Base-by-base conservation (phyloP, 2,888 invertebrate species). In the Cosmopolites sordidus region DNA sequence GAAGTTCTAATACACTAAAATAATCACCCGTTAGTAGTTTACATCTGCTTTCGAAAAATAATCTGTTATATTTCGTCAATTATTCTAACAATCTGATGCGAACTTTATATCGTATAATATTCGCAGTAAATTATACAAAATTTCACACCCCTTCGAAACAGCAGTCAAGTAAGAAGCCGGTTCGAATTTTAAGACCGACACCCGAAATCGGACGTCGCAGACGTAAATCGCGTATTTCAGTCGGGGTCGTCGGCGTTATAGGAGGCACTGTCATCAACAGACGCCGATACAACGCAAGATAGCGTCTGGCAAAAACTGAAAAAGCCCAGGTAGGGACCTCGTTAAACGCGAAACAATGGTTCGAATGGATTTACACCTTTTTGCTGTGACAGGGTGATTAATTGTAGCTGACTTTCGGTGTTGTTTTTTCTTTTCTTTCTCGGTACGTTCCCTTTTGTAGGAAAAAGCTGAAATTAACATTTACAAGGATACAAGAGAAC, bases 281-380 rank as follows among this genome's bases (percentile, higher is more conserved):
- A 33, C 33, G 30, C 33, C 33, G 53, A 53, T 53, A 22, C 48
- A 27, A 43, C 14, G 22, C 22, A 15, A 37, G 50, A 50, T 50
- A 50, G 43, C 29, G 39, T 43, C 22, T 17, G 41, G 22, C 43
- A 46, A 29, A 54, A 54, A 51, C 42, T 38, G 47, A 54, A 48
- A 49, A 43, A 33, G 33, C 39, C 37, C 40, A 33, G n/a, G 33
- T 47, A 37, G 39, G 29, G 49, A 47, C 8, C 55, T 51, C 48
- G 55, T 55, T 55, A 48, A 55, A 55, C 44, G 51, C 48, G 44
- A 55, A 55, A 55, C 55, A 55, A 55, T 55, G 18, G 55, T 43
- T 38, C 43, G 39, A 44, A 48, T 47, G 55, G 51, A 55, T 55
- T 55, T 55, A 55, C 55, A 51, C 55, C 51, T 55, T 55, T 33